Conservation (phyloP, 2,797 vertebrate species). For the Platyrinchus mystaceus region DNA sequence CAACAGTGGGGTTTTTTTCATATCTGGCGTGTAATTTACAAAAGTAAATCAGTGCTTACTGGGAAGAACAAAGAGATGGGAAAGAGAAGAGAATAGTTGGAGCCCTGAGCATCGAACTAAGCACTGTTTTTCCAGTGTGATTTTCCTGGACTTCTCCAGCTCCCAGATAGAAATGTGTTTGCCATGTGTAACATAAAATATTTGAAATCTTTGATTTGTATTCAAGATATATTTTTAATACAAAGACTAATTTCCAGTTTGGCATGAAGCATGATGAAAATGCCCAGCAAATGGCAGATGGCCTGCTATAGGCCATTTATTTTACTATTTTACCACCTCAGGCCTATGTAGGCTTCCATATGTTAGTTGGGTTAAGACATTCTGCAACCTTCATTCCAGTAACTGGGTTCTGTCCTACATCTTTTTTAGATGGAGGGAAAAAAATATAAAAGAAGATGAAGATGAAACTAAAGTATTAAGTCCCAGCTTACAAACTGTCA, state of each 20-base stretch:
- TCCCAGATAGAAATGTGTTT: conserved; percentile 9
- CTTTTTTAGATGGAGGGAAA: background rate
- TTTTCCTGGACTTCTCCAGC: background rate
- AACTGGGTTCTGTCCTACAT: conserved; percentile 8
- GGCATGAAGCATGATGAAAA: conserved; percentile 63
- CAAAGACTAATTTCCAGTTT: conserved; percentile 73
- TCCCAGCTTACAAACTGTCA: background rate
- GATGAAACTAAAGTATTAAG: background rate
- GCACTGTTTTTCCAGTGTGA: background rate
- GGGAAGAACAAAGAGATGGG: background rate
- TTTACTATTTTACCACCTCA: conserved; percentile 80
- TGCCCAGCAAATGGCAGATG: conserved; percentile 75
- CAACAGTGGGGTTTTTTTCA: background rate
- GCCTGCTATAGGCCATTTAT: conserved; percentile 77
- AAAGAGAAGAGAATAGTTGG: background rate
- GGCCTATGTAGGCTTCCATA: conserved; percentile 72
- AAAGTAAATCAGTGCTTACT: background rate
- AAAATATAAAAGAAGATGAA: background rate
- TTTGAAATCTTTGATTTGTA: conserved; percentile 60
- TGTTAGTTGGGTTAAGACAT: conserved; percentile 69
- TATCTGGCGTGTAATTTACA: background rate
- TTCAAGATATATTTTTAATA: conserved; percentile 74
- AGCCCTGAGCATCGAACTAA: background rate
- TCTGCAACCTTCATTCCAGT: conserved; percentile 45
- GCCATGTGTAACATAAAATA: conserved; percentile 40